Evolutionary conservation across 2,888 invertebrate species (phyloP).

Genomic region (Volucella inanis): DNA sequence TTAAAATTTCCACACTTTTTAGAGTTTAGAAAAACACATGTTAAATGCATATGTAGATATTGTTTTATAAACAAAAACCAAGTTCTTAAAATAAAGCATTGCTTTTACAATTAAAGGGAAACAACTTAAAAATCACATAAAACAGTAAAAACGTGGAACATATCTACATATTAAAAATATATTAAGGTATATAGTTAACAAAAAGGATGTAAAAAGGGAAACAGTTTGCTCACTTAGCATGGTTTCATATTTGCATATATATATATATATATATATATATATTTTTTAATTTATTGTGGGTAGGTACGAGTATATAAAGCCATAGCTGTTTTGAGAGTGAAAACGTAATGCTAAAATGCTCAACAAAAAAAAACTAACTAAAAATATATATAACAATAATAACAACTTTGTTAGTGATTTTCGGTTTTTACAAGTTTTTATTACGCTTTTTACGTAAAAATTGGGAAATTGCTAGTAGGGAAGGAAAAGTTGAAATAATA

Average conservation of each 20-base stretch:
- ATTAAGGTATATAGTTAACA: slow-evolving; percentile 1
- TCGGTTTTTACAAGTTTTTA: slow-evolving; percentile 29
- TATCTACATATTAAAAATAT: slow-evolving; percentile 47
- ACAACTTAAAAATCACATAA: slow-evolving; percentile 3
- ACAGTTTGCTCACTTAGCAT: slow-evolving; percentile 49
- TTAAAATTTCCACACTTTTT: slow-evolving; percentile 20
- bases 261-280: slow-evolving; percentile 16
- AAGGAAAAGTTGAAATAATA: slow-evolving; percentile 40
- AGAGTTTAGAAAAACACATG: slow-evolving; percentile 20
- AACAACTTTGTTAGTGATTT: slow-evolving; percentile 45
- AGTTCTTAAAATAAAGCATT: slow-evolving; percentile 26
- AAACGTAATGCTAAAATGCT: slow-evolving; percentile 44
- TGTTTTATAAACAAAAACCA: background rate
- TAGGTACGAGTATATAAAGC: slow-evolving; percentile 58
- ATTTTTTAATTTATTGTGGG: slow-evolving; percentile 42
- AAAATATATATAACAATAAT: slow-evolving; percentile 32
- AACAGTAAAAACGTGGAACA: slow-evolving; percentile 24
- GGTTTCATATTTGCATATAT: slow-evolving; percentile 30
- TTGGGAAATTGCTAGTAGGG: slow-evolving; percentile 26
- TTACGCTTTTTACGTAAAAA: slow-evolving; percentile 26
- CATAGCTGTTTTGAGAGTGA: slow-evolving; percentile 51
- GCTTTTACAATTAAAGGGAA: slow-evolving; percentile 24
- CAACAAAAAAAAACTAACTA: slow-evolving; percentile 29
- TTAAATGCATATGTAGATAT: slow-evolving; percentile 6
- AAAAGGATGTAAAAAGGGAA: slow-evolving; percentile 8